Conservation (phyloP, 2,113 vertebrate genomes). For the Bettongia penicillata region DNA sequence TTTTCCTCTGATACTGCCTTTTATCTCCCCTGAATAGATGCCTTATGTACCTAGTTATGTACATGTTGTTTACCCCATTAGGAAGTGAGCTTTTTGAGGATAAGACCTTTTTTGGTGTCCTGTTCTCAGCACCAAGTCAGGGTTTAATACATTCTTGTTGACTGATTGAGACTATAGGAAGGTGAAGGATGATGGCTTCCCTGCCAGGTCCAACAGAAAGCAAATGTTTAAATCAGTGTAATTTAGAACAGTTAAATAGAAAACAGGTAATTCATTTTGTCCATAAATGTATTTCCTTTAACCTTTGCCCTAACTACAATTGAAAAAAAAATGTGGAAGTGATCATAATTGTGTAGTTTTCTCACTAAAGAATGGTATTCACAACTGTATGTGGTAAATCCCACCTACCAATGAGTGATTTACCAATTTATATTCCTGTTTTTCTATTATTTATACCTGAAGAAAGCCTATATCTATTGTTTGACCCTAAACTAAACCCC, state of each 20-base stretch:
- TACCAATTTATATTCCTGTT: background rate
- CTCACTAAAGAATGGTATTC: background rate
- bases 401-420: background rate
- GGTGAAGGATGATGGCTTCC: background rate
- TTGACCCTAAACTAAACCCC: background rate
- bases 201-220: background rate
- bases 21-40: background rate
- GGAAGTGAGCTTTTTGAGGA: background rate
- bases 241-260: background rate
- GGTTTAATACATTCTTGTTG: background rate
- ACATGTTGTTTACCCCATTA: background rate
- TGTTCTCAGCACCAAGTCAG: background rate
- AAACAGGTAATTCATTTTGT: background rate
- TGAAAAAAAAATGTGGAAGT: background rate
- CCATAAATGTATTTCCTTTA: slow-evolving; percentile 1
- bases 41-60: background rate
- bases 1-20: background rate
- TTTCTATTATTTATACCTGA: background rate
- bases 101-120: background rate
- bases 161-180: background rate
- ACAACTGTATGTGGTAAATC: background rate
- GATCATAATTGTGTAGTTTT: background rate
- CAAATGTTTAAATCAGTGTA: background rate
- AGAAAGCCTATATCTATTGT: background rate
- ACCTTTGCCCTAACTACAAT: background rate